phyloP scores from a whole-genome alignment of 2,113 vertebrate genomes.

The Speoplatyrhinus poulsoni region DNA sequence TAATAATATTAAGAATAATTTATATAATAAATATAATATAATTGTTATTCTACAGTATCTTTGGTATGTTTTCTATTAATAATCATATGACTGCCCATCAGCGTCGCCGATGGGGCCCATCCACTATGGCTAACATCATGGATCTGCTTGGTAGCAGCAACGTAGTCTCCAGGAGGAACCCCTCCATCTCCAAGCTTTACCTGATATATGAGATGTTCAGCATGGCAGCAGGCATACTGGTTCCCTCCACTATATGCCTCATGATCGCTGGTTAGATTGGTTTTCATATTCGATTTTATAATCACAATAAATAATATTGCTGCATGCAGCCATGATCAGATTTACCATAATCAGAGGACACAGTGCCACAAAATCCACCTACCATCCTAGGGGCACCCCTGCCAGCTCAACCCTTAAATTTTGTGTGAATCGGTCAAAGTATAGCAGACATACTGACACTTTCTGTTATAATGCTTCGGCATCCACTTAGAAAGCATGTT shows the following conservation, averaged over 20 bases:
- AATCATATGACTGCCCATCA: slow-evolving; percentile 8
- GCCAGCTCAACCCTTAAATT: too few species aligned
- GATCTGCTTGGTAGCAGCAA: slow-evolving; percentile 62
- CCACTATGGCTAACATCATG: slow-evolving; percentile 73
- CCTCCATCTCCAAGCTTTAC: slow-evolving; percentile 71
- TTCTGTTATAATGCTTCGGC: too few species aligned
- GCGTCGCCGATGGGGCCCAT: slow-evolving; percentile 74
- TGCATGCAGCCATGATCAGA: too few species aligned
- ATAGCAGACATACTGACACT: too few species aligned
- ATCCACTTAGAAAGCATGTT: too few species aligned
- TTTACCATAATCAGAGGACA: too few species aligned
- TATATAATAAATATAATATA: too few species aligned
- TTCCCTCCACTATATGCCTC: slow-evolving; percentile 72
- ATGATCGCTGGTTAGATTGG: slow-evolving; percentile 57
- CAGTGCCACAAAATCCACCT: too few species aligned
- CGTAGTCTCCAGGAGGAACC: slow-evolving; percentile 60
- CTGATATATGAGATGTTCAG: slow-evolving; percentile 75
- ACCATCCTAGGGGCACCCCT: too few species aligned
- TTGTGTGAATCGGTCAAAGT: too few species aligned
- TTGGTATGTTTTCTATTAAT: background rate
- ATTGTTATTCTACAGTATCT: background rate
- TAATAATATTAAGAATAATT: background rate
- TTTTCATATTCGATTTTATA: background rate
- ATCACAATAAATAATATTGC: too few species aligned
- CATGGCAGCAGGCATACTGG: slow-evolving; percentile 60